Evolutionary conservation across 2,113 vertebrate genomes (phyloP), one percentile per base, ranked within the genome.

Genomic region (Nanorana parkeri): DNA sequence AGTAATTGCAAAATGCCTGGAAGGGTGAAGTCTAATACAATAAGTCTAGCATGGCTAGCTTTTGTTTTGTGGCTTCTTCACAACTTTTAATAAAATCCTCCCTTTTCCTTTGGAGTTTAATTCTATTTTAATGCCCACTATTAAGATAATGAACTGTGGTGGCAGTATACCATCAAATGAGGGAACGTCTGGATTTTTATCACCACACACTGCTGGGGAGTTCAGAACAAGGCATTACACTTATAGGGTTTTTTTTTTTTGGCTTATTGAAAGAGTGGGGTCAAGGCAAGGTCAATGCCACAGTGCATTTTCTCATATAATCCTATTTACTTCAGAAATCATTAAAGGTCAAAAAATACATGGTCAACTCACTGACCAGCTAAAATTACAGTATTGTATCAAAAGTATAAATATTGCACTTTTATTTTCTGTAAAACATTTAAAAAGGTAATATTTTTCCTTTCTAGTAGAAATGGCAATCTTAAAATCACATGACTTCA

Each of bases 181-280:
- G 95, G 85, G 94, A 96, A 95, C 84, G 96, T 97, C 96, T 98
- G 96, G 95, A 94, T 91, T 97, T 96, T 97, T 96, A 97, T 98
- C 96, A 95, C 95, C 89, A 84, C 88, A 93, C 91, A 92, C 91
- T 94, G 91, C 91, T 93, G 90, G 90, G 93, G 91, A 95, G 95
- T 92, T 93, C 90, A 93, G 90, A 93, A 89, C 92, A 89, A 84
- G 81, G 88, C 94, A 95, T 95, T 96, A 95, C 93, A 96, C 90
- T 75, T 75, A 86, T 87, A 92, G 90, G 92, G 89, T 91, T 92
- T 92, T 19, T 20, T 52, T 78, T 36, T 76, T 72, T 32, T 84
- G 90, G 91, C 92, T 91, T 92, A 94, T 93, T 94, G 89, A 94
- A 92, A 94, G 91, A 88, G 91, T 88, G 87, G 93, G 94, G 95